Evolutionary conservation across 2,888 invertebrate genomes (phyloP).

Genomic region (Napeogenes inachia): DNA sequence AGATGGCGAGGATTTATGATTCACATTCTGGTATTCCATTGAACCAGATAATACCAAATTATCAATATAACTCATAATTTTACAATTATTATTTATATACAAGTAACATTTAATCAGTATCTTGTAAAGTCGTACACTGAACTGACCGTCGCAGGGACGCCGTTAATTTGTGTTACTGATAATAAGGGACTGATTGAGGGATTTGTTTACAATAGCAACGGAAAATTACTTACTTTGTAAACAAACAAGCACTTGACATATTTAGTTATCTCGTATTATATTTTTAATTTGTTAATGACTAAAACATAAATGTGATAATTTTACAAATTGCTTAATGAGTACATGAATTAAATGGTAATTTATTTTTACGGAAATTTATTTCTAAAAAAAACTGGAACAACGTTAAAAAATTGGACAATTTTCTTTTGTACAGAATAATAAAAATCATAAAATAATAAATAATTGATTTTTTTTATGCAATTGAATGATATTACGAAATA

Average conservation of each 20-base stretch:
- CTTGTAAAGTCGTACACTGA: conserved; percentile 21
- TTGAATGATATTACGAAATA: no score
- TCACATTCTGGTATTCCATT: conserved; percentile 8
- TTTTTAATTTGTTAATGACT: conserved; percentile 16
- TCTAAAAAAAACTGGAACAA: no score
- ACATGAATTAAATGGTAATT: no score
- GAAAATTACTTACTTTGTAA: conserved; percentile 33
- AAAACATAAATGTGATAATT: conserved; percentile 7
- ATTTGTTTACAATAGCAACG: conserved; percentile 26
- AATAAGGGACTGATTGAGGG: conserved; percentile 24
- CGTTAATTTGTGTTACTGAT: conserved; percentile 30
- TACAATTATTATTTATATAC: not conserved
- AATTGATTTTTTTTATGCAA: no score
- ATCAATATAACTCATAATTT: conserved; percentile 27
- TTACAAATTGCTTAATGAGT: no score
- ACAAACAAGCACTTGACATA: conserved; percentile 22
- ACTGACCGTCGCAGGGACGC: conserved; percentile 27
- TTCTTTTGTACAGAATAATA: no score
- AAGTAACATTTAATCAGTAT: conserved; percentile 9
- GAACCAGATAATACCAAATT: conserved; percentile 23
- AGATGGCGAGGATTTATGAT: conserved; percentile 22
- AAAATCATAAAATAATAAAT: no score
- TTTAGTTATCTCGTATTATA: conserved; percentile 7
- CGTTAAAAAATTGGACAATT: no score
- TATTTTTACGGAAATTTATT: no score